Evolutionary conservation across 2,888 invertebrate genomes (phyloP).

Genomic region (Ormyrus labotus): DNA sequence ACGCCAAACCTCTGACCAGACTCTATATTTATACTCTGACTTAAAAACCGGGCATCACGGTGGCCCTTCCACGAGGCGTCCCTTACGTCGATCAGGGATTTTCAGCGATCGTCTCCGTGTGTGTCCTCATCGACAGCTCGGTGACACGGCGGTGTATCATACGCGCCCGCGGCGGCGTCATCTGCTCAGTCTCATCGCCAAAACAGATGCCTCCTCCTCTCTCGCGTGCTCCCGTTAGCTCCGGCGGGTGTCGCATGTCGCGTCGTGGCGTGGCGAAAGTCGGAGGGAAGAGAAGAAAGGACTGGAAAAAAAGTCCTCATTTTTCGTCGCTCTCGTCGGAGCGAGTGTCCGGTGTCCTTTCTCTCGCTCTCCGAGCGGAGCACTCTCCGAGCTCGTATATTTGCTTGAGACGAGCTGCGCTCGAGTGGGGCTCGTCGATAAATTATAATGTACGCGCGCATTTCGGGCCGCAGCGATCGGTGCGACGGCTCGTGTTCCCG

Average conservation of each 20-base stretch:
- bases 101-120: background rate
- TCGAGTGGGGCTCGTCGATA: conserved; percentile 24
- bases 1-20: too few relatives aligned
- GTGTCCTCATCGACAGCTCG: too few relatives aligned
- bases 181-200: conserved; percentile 68
- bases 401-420: conserved; percentile 9
- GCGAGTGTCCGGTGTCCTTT: conserved; percentile 30
- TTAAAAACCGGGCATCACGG: too few relatives aligned
- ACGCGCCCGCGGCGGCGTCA: conserved; percentile 40
- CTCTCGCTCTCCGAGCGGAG: background rate
- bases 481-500: too few relatives aligned
- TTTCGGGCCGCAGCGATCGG: background rate
- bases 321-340: background rate
- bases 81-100: background rate
- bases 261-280: background rate
- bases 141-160: too few relatives aligned
- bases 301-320: background rate
- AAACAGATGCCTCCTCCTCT: conserved; percentile 65
- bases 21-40: too few relatives aligned
- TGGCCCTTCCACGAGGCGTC: too few relatives aligned
- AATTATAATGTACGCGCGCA: background rate
- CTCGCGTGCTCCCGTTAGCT: background rate
- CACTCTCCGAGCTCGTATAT: background rate
- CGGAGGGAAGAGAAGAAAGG: too few relatives aligned
- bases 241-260: conserved; percentile 8